Evolutionary conservation across 2,888 invertebrate genomes (phyloP), one percentile per base, ranked within the genome.

Genomic region (Drosophila glabriapex): DNA sequence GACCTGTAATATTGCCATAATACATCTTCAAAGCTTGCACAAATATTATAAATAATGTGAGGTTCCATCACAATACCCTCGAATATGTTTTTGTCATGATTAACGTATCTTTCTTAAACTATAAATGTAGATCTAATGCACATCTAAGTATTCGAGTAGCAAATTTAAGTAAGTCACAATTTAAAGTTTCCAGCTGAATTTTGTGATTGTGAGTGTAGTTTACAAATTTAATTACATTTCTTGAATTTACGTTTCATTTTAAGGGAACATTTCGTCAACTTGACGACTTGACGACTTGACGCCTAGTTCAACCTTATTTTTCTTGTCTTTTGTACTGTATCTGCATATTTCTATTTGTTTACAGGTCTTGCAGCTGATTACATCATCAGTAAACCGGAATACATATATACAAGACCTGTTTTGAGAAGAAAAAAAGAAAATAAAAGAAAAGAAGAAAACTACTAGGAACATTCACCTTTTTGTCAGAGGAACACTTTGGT

Each of bases 281-380:
- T 14, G 49, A 49, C 4, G 28, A n/a, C 2, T 25, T 14, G 49
- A 49, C 4, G 28, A 49, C 5, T 28, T 10, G 25, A 50, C 28
- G 49, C 22, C 14, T 14, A 22, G 22, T 25, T 25, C 2, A 25
- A 46, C 50, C 10, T 3, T 28, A 4, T 28, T 50, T 28, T 19
- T 19, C 19, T 19, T 3, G 9, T 4, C 4, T 50, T 25, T 28
- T 19, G 14, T 35, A 33, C 4, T 12, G 16, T 10, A 10, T 31
- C 22, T 37, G n/a, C 19, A 28, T 25, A 19, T 16, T 50, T 50
- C 28, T 28, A 33, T 29, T 33, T 54, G 37, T 16, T 16, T 28
- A 46, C 46, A 63, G 19, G 14, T 63, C 35, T 56, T 43, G 33
- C 28, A 64, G 46, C 43, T 22, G 58, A 46, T 63, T 63, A 29